phyloP scores from a whole-genome alignment of 2,797 vertebrate genomes.

The Tenualosa thibaudeaui region DNA sequence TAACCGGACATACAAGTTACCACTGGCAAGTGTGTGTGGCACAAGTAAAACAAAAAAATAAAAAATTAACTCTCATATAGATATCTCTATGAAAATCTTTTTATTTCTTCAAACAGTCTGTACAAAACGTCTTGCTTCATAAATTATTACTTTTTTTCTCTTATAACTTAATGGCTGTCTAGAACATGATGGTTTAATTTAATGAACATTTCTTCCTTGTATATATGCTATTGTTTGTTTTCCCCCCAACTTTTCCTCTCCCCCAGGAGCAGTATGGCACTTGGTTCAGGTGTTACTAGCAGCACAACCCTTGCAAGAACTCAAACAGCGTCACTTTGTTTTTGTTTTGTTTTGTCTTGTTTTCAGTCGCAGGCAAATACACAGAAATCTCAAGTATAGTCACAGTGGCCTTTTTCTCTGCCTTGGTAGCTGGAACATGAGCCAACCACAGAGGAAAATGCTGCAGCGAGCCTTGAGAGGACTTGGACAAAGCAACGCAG shows the following conservation, averaged over 20 bases:
- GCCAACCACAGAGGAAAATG: slow-evolving; percentile 72
- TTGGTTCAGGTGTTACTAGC: slow-evolving; percentile 92
- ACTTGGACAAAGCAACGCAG: slow-evolving; percentile 82
- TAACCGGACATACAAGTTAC: slow-evolving; percentile 93
- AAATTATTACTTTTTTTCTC: slow-evolving; percentile 90
- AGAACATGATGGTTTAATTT: slow-evolving; percentile 92
- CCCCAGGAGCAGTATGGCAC: slow-evolving; percentile 93
- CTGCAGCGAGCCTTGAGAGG: slow-evolving; percentile 76
- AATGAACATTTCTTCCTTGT: slow-evolving; percentile 84
- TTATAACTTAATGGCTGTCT: slow-evolving; percentile 99
- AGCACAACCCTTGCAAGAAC: slow-evolving; percentile 84
- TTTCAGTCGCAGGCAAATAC: slow-evolving; percentile 67
- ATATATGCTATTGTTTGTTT: slow-evolving; percentile 78
- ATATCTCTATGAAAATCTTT: slow-evolving; percentile 97
- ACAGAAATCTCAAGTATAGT: slow-evolving; percentile 80
- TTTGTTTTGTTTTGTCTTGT: background rate
- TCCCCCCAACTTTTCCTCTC: slow-evolving; percentile 76
- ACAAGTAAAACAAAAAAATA: slow-evolving; percentile 90
- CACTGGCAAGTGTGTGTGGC: slow-evolving; percentile 93
- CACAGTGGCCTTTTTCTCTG: slow-evolving; percentile 67
- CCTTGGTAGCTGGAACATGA: slow-evolving; percentile 35
- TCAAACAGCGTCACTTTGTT: slow-evolving; percentile 62
- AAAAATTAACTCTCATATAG: slow-evolving; percentile 93
- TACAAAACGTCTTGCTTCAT: slow-evolving; percentile 99
- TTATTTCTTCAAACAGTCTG: slow-evolving; percentile 86